Evolutionary conservation across 64 coral and sea anemone species (phyloP), one percentile per base, ranked within the genome.

Genomic region (Stichodactyla mertensii): DNA sequence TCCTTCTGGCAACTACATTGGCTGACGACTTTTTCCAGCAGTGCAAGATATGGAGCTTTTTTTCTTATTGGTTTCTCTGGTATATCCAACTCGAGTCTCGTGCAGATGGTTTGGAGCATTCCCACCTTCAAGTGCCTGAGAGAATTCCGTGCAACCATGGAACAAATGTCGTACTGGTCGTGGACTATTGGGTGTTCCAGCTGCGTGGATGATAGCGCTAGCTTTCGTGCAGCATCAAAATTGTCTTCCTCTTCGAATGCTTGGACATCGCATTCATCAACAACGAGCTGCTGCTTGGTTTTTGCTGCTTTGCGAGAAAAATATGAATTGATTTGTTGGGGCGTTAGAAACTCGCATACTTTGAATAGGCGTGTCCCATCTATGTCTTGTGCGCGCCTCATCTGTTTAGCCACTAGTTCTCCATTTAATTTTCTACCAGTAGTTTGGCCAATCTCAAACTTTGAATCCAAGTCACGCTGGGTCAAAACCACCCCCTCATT

Each of bases 101-200:
- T 79, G 71, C 83, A 91, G 70, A 86, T 79, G n/a, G 15, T 85
- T 79, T 86, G 74, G 26, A 91, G 89, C 83, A 90, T 79, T 89
- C 57, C 79, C 67, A 89, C 79, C 52, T 89, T 89, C 69, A 69
- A 79, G 52, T 86, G 53, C 83, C 85, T 91, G 10, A 91, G 74
- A 6, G 62, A 71, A 55, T 86, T 54, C 45, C 88, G 61, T 89
- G 59, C 69, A 56, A 59, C 88, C 88, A 85, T 89, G 19, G 62
- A 84, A 27, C 88, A 89, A 89, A 77, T 69, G 64, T 89, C 69
- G 24, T 71, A 84, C 82, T 89, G 88, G 52, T 84, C 88, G 64
- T 89, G 70, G 0, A 70, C 52, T 69, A 77, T 74, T 51, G 88
- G 88, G 82, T 89, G 88, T 74, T 84, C 80, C 52, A 89, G 14